A percentile compares a stretch with the other conserved stretches of the same genome.
These are phyloP conservation scores for Poicephalus meyeri DNA, from an alignment of 2,113 vertebrate species.

Conservation along the genomic window DNA sequence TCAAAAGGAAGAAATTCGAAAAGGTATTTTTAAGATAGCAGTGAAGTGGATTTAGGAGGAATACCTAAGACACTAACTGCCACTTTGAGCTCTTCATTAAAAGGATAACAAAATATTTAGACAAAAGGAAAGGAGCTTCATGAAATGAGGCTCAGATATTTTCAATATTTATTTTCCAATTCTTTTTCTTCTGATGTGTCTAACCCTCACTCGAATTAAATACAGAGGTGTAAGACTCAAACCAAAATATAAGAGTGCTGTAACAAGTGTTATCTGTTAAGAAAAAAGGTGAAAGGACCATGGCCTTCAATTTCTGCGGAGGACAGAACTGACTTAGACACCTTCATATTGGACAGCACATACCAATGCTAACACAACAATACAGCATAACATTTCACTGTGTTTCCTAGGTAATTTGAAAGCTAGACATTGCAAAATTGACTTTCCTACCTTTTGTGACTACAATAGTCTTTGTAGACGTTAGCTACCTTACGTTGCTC, in stretches of 20 bases:
- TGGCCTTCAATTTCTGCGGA: background rate
- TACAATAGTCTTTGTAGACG: background rate
- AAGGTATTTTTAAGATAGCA: background rate
- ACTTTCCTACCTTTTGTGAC: background rate
- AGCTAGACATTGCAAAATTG: background rate
- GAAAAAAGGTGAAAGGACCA: background rate
- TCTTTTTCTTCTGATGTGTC: background rate
- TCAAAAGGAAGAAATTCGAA: background rate
- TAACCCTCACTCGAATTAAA: background rate
- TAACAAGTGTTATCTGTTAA: background rate
- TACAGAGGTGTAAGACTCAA: background rate
- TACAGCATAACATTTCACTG: background rate
- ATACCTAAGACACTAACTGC: background rate
- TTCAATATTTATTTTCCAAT: background rate
- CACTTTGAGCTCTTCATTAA: background rate
- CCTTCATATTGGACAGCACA: background rate
- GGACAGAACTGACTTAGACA: background rate
- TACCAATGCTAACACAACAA: background rate
- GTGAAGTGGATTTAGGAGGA: background rate
- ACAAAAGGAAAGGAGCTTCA: background rate
- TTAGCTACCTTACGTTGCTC: background rate
- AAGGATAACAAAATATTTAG: background rate
- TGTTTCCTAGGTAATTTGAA: background rate
- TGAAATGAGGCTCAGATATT: background rate
- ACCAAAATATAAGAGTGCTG: accelerated